Base-by-base conservation (phyloP, 2,797 vertebrate genomes). In the Periparus ater region DNA sequence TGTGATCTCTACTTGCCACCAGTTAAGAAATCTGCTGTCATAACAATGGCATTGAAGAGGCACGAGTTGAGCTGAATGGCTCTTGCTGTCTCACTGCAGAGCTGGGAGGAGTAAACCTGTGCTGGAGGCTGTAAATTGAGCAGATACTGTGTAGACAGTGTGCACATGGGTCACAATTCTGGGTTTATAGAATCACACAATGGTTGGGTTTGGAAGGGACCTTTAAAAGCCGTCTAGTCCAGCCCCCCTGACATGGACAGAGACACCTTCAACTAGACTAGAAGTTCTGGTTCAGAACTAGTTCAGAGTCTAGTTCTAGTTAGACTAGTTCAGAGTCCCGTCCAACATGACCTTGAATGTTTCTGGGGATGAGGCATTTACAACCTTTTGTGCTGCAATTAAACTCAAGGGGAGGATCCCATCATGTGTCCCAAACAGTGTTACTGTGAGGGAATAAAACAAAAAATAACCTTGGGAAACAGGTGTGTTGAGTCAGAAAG, bases 341-440 rank as follows among this genome's bases (percentile, higher is more conserved):
- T 38, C 32, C 42, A 62, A 1, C 7, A 10, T 58, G 44, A n/a
- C 5, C 27, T 50, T 13, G 55, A 45, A 18, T 15, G 2, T 73
- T 82, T 70, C 26, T 5, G 19, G 21, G 30, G 27, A 30, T n/a
- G 60, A 16, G 17, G 1, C 20, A 53, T 19, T 30, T 50, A 11
- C 21, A 51, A 13, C 27, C 8, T 85, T 29, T 29, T 15, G 19
- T 51, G 23, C 32, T 82, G 19, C 26, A 67, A 7, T 79, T 85
- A 68, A 68, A 85, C 29, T 61, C 58, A 4, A 45, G 47, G 40
- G 50, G 13, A 66, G 55, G 32, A 82, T 68, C 30, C 12, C 25
- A 27, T n/a, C 0, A 0, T 54, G 54, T 42, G 29, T 23, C n/a
- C 10, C 57, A 50, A 32, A 4, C 0, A 9, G 23, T 26, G 30